Base-by-base conservation (phyloP, 1,140 invertebrate genomes). In the Penaeus chinensis region DNA sequence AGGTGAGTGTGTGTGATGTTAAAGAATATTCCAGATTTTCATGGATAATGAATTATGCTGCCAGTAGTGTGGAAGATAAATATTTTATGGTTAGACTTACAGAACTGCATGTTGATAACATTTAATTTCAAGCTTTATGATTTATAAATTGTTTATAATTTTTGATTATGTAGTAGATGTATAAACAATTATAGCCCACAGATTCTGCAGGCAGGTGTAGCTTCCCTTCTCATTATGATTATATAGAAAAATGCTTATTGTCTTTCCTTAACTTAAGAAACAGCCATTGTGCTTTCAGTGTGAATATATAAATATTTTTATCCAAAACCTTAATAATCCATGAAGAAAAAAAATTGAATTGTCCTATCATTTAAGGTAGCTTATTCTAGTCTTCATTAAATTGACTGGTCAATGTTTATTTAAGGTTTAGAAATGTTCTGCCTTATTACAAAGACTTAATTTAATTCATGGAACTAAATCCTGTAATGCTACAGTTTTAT, bases 1-100 rank as follows among this genome's bases (percentile, higher is more conserved):
- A 69, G 76, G 69, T 80, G 84, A 80, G 84, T 69, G 42, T 63
- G 63, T 86, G 84, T 86, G 78, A 86, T 86, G 66, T 80, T 54
- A 86, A 71, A 65, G 71, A 81, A 81, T 86, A 86, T 86, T 86
- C 84, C 84, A 86, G 81, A 81, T 86, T 27, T 60, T 69, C 54
- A 69, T 86, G 84, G 74, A 86, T 80, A 86, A 32, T 86, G 84
- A 80, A 61, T 86, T 86, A 71, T 81, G 84, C 84, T 86, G 84
- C 84, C 84, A 86, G 78, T 86, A 83, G 81, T 83, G 65, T 83
- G 65, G 65, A 83, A 83, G 81, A 83, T 66, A 83, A 42, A 71
- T 83, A 42, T 83, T 71, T 71, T 71, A 54, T 24, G 66, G 47
- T 71, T 62, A 71, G 24, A 37, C 66, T 71, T 65, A 83, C 37